Percentiles rank a stretch among this genome's conserved stretches.
Conservation (phyloP, 2,797 vertebrate species). For the Cossypha niveicapilla region DNA sequence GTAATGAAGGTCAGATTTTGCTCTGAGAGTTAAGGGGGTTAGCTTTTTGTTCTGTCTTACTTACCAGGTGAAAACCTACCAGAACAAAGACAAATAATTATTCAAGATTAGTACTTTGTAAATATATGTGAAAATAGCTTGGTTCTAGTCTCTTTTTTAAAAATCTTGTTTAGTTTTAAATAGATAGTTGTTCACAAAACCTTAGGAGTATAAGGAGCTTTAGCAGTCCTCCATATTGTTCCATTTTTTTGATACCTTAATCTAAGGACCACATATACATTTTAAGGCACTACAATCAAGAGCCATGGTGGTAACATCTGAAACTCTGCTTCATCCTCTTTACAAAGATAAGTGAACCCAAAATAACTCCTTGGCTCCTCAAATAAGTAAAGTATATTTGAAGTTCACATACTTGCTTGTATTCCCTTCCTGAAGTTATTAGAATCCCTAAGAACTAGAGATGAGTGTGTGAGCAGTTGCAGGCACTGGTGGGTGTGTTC, state of each 20-base stretch:
- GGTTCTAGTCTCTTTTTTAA: not conserved
- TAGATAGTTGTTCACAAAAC: not conserved
- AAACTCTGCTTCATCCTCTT: not conserved
- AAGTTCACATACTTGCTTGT: not conserved
- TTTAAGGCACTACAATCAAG: not conserved
- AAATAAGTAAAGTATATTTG: not conserved
- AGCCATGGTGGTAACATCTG: not conserved
- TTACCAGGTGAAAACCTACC: not conserved
- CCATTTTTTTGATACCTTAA: not conserved
- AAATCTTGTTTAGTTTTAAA: not conserved
- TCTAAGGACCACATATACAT: not conserved
- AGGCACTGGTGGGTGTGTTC: not conserved
- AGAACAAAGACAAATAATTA: not conserved
- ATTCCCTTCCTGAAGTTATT: constrained; percentile 4
- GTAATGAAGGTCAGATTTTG: not conserved
- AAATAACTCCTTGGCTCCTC: constrained; percentile 17
- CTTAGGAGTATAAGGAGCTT: not conserved
- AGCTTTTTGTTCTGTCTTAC: not conserved
- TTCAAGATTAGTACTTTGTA: not conserved
- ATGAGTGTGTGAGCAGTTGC: constrained; percentile 18
- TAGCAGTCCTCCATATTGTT: not conserved
- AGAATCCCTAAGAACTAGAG: not conserved
- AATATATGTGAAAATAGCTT: not conserved
- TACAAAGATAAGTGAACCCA: not conserved
- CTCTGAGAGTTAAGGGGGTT: not conserved